phyloP scores from a whole-genome alignment of 2,113 vertebrate genomes.

The Penelope pileata region DNA sequence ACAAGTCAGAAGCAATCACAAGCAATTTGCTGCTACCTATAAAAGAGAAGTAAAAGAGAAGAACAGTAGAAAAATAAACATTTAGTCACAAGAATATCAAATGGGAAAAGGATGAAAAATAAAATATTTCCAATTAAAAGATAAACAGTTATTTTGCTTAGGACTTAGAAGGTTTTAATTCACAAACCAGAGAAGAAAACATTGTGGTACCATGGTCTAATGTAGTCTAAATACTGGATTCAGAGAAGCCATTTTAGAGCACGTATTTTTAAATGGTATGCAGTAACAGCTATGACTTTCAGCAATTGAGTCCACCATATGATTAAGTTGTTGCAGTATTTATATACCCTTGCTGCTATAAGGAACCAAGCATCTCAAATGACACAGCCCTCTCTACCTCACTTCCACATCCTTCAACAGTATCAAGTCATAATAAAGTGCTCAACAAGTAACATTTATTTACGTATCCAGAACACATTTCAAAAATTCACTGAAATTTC shows the following conservation, averaged over 20 bases:
- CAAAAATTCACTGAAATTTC: neutral
- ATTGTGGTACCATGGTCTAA: neutral
- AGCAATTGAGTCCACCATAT: neutral
- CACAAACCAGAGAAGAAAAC: neutral
- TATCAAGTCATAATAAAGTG: neutral
- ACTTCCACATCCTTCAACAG: neutral
- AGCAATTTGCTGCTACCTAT: neutral
- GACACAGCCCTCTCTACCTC: neutral
- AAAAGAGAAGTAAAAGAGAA: neutral
- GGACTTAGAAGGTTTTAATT: neutral
- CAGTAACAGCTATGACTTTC: neutral
- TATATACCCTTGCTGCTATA: neutral
- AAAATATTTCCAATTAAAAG: neutral
- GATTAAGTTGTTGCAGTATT: neutral
- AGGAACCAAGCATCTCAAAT: neutral
- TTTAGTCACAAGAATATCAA: neutral
- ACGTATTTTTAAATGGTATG: neutral
- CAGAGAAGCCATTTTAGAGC: neutral
- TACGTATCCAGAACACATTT: neutral
- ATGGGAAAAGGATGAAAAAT: neutral
- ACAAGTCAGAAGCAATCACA: neutral
- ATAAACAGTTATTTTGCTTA: neutral
- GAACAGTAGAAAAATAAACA: neutral
- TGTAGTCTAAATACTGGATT: neutral
- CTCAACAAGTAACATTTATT: neutral